Evolutionary conservation across 2,797 vertebrate genomes (phyloP), one percentile per base, ranked within the genome.

Genomic region (Jordanella pulchra): DNA sequence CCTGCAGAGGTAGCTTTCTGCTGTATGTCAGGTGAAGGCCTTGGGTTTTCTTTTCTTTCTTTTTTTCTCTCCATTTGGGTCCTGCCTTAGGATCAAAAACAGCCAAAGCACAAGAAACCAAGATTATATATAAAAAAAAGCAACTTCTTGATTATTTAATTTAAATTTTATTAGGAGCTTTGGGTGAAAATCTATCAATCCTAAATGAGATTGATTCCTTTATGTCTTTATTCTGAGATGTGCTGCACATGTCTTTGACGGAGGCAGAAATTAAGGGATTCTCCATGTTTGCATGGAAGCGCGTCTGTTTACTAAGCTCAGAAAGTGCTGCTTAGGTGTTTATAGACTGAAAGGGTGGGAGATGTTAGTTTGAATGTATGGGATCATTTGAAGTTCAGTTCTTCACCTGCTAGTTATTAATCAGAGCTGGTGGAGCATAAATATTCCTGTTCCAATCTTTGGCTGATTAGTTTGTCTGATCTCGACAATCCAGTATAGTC

Each of bases 11-110:
- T 71, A 45, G 76, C 75, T 67, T 70, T 56, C 27, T 65, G 72
- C 77, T 77, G 54, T 71, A 55, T 79, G 72, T 76, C 86, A 61
- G 83, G 72, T 74, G 21, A 84, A 67, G 63, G 35, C n/a, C 63
- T 82, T 84, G 79, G 71, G 75, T 73, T 81, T 76, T 47, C 35
- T 77, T 61, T 25, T 63, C n/a, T n/a, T n/a, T n/a, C n/a, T 42
- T 71, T 32, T 66, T 44, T 58, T n/a, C 67, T 7, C 66, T 61
- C 17, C 15, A 30, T 42, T 17, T 58, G 28, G 15, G 65, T 53
- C 15, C 42, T 45, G 25, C 39, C 21, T 55, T 15, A 25, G 55
- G 11, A 21, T 44, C 55, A 21, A 23, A 17, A 44, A n/a, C 50
- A 21, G 32, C 50, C n/a, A 45, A 45, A 32, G 35, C 14, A 65